Percentiles rank a stretch among this genome's conserved stretches.
These are phyloP conservation scores for Oryzias javanicus DNA, from an alignment of 2,113 vertebrate genomes.

Conservation along the genomic window DNA sequence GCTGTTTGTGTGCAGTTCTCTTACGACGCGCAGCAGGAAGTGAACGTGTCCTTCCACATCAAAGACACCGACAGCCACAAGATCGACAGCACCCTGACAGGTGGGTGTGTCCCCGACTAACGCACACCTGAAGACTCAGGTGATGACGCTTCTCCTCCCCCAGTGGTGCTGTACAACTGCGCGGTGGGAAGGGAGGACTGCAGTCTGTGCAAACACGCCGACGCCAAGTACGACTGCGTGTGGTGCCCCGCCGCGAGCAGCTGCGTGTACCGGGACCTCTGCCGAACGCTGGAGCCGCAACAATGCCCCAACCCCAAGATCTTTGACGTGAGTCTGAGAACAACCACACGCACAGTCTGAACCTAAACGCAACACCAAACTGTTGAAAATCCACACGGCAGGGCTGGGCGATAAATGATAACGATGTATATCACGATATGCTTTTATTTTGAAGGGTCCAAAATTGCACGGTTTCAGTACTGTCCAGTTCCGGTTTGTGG, in stretches of 20 bases:
- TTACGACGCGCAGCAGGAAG: slow-evolving; percentile 82
- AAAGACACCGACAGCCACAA: slow-evolving; percentile 77
- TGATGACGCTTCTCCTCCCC: slow-evolving; percentile 5
- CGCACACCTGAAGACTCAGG: neutral
- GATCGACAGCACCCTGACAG: slow-evolving; percentile 91
- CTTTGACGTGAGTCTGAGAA: slow-evolving; percentile 77
- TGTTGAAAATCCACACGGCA: too few species aligned
- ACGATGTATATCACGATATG: too few species aligned
- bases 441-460: too few species aligned
- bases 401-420: too few species aligned
- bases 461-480: too few species aligned
- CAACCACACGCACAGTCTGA: too few species aligned
- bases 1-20: slow-evolving; percentile 75
- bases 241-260: slow-evolving; percentile 81
- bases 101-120: slow-evolving; percentile 77
- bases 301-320: slow-evolving; percentile 85
- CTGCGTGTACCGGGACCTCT: slow-evolving; percentile 82
- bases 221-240: slow-evolving; percentile 79
- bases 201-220: slow-evolving; percentile 87
- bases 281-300: slow-evolving; percentile 39
- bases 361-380: too few species aligned
- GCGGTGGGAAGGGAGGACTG: slow-evolving; percentile 90
- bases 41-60: slow-evolving; percentile 85
- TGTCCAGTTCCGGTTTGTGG: too few species aligned
- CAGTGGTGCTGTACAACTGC: slow-evolving; percentile 94